phyloP scores from a whole-genome alignment of 2,888 invertebrate species.

The Dione vanillae region DNA sequence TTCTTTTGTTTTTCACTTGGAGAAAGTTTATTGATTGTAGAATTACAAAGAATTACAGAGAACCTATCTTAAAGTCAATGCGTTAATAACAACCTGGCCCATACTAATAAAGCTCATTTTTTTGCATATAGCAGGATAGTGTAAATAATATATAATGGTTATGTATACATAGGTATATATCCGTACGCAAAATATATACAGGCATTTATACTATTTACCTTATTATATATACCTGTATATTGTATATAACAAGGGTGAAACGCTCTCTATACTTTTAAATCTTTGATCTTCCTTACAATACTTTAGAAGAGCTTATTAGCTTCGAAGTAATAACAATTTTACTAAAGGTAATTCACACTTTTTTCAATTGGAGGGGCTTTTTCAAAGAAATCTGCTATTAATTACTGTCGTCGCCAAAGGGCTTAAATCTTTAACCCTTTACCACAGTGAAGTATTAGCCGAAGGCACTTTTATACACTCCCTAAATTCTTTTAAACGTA shows the following conservation, averaged over 20 bases:
- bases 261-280: neutral
- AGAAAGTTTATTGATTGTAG: no score
- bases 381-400: conserved; percentile 72
- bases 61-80: no score
- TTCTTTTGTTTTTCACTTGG: no score
- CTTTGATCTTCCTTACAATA: conserved; percentile 14
- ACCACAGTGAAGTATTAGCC: conserved; percentile 63
- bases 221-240: neutral
- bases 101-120: no score
- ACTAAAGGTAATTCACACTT: conserved; percentile 64
- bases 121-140: no score
- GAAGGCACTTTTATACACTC: conserved; percentile 71
- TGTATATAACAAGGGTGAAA: neutral
- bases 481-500: conserved; percentile 73
- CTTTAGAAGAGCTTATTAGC: conserved; percentile 49
- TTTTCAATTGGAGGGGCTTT: conserved; percentile 56
- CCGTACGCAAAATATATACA: no score
- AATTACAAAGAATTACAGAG: no score
- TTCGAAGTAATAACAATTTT: conserved; percentile 59
- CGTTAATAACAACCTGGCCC: no score
- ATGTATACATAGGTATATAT: no score
- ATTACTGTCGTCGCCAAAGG: conserved; percentile 76
- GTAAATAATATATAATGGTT: no score
- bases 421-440: conserved; percentile 75
- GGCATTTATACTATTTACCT: no score